Evolutionary conservation across 1,140 invertebrate species (phyloP).

Genomic region (Mercenaria mercenaria): DNA sequence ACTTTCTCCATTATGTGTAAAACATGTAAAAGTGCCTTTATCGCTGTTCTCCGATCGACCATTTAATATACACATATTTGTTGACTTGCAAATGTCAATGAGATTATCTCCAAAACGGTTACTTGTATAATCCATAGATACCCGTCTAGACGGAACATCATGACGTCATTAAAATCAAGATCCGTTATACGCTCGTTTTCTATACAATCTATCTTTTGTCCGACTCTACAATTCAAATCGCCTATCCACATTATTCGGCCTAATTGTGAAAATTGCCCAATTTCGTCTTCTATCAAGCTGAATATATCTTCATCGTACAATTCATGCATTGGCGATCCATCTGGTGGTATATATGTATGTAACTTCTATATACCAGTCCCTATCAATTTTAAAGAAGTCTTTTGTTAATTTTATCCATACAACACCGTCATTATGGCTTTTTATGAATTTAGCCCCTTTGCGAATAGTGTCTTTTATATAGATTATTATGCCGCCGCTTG

Average conservation of each 20-base stretch:
- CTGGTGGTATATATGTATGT: neutral
- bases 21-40: neutral
- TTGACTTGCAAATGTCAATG: conserved; percentile 8
- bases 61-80: conserved; percentile 19
- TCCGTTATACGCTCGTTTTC: conserved; percentile 1
- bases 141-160: neutral
- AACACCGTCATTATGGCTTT: neutral
- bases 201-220: conserved; percentile 1
- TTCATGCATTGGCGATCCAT: neutral
- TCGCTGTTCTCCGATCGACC: neutral
- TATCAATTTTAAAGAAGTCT: neutral
- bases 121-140: conserved; percentile 2
- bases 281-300: neutral
- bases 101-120: conserved; percentile 9
- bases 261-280: neutral
- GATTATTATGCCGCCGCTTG: neutral
- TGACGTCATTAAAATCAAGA: neutral
- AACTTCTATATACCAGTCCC: neutral
- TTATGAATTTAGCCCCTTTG: neutral
- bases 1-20: neutral
- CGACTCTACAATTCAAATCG: neutral
- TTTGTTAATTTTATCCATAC: neutral
- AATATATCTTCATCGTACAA: conserved; percentile 2
- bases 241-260: neutral
- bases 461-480: neutral